These are phyloP conservation scores for Larimichthys crocea DNA, from an alignment of 2,113 vertebrate species.

Conservation along the genomic window DNA sequence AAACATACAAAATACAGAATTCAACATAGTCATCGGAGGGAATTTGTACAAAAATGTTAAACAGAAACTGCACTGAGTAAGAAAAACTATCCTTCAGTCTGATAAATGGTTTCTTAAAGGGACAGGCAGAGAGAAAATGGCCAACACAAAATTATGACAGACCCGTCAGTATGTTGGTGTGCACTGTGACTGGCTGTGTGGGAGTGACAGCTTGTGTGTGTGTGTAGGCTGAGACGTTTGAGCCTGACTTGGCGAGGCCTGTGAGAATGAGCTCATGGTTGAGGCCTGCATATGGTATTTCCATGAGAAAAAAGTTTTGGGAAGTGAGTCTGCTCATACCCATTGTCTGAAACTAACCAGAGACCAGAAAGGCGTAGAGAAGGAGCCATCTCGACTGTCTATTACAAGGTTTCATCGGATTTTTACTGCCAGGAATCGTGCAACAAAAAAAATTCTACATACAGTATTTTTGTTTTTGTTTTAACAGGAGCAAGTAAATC, in stretches of 20 bases:
- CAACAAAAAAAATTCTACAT: background rate
- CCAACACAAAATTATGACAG: constrained; percentile 61
- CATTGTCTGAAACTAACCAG: constrained; percentile 88
- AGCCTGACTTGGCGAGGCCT: constrained; percentile 86
- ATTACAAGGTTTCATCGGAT: constrained; percentile 44
- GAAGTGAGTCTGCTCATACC: constrained; percentile 76
- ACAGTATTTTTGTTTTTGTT: background rate
- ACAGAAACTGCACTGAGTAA: background rate
- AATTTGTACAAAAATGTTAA: constrained; percentile 3
- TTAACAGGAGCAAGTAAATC: background rate
- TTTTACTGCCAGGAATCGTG: constrained; percentile 55
- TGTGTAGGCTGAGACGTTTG: constrained; percentile 65
- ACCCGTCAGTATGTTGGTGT: constrained; percentile 62
- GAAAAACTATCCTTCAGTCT: background rate
- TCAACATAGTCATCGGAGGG: background rate
- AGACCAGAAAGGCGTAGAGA: constrained; percentile 64
- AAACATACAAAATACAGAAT: background rate
- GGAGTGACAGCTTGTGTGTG: constrained; percentile 72
- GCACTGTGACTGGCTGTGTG: constrained; percentile 66
- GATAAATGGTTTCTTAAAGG: constrained; percentile 46
- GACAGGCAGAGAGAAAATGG: constrained; percentile 47
- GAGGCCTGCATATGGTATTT: constrained; percentile 84
- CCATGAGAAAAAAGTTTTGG: constrained; percentile 86
- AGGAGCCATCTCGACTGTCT: constrained; percentile 53
- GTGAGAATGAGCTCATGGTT: constrained; percentile 86